These are phyloP conservation scores for Caenorhabditis tropicalis DNA, from an alignment of 1,140 invertebrate species.

Conservation along the genomic window DNA sequence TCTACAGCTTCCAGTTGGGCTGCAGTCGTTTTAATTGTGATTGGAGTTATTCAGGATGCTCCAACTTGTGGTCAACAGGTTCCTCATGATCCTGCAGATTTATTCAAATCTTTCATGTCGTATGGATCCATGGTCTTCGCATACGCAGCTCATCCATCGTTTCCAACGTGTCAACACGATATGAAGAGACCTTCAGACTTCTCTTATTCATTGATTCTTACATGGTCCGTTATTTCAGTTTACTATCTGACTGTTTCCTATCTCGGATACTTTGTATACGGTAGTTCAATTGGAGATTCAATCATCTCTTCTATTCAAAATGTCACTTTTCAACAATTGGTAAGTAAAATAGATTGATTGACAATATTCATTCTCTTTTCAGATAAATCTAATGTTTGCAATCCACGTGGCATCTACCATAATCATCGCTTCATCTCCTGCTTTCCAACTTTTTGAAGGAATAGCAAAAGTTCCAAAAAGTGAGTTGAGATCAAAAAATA, in stretches of 20 bases:
- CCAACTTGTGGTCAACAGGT: neutral
- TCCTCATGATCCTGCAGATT: neutral
- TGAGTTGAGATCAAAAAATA: neutral
- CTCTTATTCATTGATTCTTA: neutral
- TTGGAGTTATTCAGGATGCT: neutral
- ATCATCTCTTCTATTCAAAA: neutral
- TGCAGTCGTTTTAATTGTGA: neutral
- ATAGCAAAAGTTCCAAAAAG: neutral
- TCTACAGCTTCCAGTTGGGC: neutral
- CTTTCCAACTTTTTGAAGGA: neutral
- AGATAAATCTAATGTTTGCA: neutral
- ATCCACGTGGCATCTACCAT: neutral
- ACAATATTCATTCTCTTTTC: no score
- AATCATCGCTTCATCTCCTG: neutral
- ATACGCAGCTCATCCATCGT: neutral
- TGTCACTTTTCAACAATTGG: neutral
- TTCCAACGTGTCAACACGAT: neutral
- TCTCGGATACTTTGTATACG: neutral
- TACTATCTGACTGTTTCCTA: neutral
- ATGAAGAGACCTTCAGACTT: neutral
- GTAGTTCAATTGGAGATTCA: neutral
- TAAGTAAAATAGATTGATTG: neutral
- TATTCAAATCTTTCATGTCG: neutral
- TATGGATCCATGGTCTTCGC: neutral
- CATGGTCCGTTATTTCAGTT: neutral